Evolutionary conservation across 2,113 vertebrate genomes (phyloP).

Genomic region (Xenopus laevis): DNA sequence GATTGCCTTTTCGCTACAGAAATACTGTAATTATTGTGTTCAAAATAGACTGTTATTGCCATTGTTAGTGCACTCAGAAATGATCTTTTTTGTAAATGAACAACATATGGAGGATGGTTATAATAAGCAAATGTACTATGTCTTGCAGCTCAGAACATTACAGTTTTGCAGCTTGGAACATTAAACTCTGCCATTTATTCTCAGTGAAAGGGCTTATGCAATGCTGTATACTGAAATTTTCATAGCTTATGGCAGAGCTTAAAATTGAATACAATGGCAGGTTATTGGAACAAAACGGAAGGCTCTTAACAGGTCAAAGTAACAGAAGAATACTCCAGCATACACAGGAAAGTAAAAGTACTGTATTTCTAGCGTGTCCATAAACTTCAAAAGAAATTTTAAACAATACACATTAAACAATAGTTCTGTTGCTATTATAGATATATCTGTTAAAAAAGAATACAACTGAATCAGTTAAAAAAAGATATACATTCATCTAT

Average conservation of each 20-base stretch:
- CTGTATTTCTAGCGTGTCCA: too few species aligned
- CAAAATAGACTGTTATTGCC: constrained; percentile 14
- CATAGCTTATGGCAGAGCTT: too few species aligned
- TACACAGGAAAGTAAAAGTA: too few species aligned
- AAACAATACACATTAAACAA: too few species aligned
- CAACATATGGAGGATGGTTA: constrained; percentile 29
- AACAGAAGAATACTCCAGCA: not conserved
- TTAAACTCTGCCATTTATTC: constrained; percentile 7
- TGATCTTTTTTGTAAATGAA: constrained; percentile 17
- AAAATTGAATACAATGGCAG: not conserved
- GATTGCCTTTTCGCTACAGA: not conserved
- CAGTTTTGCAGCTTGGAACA: constrained; percentile 2
- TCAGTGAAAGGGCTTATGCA: not conserved
- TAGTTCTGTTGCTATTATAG: too few species aligned
- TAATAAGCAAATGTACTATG: constrained; percentile 29
- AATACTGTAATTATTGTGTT: constrained; percentile 12
- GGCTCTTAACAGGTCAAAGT: not conserved
- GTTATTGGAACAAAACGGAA: not conserved
- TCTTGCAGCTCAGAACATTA: not conserved
- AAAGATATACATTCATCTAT: too few species aligned
- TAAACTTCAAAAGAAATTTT: too few species aligned
- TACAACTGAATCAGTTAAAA: too few species aligned
- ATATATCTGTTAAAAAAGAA: too few species aligned
- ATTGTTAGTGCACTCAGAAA: constrained; percentile 28
- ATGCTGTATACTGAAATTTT: too few species aligned